These are phyloP conservation scores for Helarctos malayanus DNA, from an alignment of 2,797 vertebrate genomes.

Conservation along the genomic window DNA sequence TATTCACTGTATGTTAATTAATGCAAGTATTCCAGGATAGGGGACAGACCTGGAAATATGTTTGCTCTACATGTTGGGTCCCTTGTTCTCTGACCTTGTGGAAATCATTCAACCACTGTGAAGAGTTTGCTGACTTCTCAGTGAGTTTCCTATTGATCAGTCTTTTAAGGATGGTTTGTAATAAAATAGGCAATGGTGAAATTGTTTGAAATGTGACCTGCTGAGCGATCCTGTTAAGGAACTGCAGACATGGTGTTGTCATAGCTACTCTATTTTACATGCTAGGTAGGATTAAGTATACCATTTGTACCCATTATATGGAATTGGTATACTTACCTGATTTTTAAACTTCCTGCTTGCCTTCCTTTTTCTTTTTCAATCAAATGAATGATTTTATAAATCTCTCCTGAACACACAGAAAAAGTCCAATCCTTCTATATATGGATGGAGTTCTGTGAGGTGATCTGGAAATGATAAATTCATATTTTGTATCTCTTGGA, in stretches of 20 bases:
- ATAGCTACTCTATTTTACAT: not conserved
- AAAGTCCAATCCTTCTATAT: not conserved
- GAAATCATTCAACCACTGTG: not conserved
- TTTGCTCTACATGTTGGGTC: not conserved
- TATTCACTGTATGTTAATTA: not conserved
- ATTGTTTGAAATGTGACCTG: slow-evolving; percentile 34
- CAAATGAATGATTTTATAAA: not conserved
- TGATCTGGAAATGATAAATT: not conserved
- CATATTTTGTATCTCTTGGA: not conserved
- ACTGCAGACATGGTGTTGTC: not conserved
- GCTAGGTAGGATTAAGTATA: not conserved
- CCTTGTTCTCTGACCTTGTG: slow-evolving; percentile 5
- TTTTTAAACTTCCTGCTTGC: not conserved
- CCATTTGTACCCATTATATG: not conserved
- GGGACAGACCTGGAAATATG: not conserved
- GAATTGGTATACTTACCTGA: not conserved
- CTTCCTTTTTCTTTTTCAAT: not conserved
- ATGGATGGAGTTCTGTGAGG: not conserved
- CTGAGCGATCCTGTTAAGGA: not conserved
- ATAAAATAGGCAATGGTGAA: slow-evolving; percentile 25
- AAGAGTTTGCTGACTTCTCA: slow-evolving; percentile 18
- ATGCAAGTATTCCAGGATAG: not conserved
- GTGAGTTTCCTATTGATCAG: not conserved
- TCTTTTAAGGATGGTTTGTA: slow-evolving; percentile 39
- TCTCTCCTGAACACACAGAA: not conserved